Percentiles rank a stretch among this genome's conserved stretches.
These are phyloP conservation scores for Vannuccia rotundouncinata DNA, from an alignment of 2,888 invertebrate species.

Conservation along the genomic window DNA sequence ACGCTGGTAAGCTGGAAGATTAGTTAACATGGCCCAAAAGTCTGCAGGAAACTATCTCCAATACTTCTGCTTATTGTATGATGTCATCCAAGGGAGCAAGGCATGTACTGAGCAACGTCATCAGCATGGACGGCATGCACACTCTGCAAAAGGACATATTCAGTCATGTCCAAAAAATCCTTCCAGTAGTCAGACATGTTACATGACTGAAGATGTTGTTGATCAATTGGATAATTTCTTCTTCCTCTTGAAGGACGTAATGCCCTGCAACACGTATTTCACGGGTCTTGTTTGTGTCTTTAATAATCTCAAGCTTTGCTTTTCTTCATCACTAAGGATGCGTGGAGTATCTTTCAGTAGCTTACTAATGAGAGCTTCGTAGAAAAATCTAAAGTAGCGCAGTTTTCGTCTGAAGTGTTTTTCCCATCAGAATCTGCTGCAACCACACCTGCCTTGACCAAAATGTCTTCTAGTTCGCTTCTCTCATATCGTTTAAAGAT, in stretches of 20 bases:
- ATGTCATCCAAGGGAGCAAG: not conserved
- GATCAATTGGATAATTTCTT: not conserved
- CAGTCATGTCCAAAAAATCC: no score
- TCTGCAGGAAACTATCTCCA: not conserved
- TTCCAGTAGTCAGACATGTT: no score
- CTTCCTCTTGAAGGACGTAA: not conserved
- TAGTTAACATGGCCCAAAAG: not conserved
- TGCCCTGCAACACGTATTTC: not conserved
- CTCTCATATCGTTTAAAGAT: conserved; percentile 25
- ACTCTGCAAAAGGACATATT: no score
- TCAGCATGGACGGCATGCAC: not conserved
- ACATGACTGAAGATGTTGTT: not conserved
- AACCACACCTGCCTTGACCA: not conserved
- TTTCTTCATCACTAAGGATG: not conserved
- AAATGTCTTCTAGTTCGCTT: conserved; percentile 10
- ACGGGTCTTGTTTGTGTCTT: not conserved
- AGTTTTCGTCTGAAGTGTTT: not conserved
- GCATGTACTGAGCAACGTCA: not conserved
- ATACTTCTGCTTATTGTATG: not conserved
- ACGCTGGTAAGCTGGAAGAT: not conserved
- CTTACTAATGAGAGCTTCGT: no score
- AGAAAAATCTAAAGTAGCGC: not conserved
- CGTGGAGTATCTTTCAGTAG: not conserved
- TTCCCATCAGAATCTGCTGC: conserved; percentile 8
- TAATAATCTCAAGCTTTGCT: not conserved